Evolutionary conservation across 1,140 invertebrate species (phyloP).

Genomic region (Drosophila melanica): DNA sequence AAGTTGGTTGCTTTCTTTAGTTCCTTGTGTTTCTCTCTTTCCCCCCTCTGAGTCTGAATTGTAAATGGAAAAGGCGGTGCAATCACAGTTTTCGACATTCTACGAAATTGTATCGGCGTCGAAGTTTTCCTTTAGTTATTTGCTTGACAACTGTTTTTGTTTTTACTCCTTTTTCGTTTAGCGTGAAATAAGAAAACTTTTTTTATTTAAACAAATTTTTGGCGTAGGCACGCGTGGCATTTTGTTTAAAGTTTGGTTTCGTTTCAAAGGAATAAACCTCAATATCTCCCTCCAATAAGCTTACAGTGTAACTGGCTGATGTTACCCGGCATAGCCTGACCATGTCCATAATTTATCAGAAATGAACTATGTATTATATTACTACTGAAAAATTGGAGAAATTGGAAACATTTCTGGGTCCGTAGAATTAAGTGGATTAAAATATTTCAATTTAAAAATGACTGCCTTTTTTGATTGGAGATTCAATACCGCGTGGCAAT

Average conservation of each 20-base stretch:
- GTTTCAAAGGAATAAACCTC: not conserved
- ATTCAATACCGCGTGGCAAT: too few relatives aligned
- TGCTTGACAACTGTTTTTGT: constrained; percentile 58
- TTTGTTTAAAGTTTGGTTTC: constrained; percentile 56
- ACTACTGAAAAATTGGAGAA: too few relatives aligned
- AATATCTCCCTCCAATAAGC: not conserved
- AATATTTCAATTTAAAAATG: too few relatives aligned
- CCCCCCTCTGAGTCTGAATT: not conserved
- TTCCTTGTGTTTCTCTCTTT: not conserved
- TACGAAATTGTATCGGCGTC: constrained; percentile 80
- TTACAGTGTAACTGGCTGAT: too few relatives aligned
- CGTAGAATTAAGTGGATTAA: too few relatives aligned
- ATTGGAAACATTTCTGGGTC: too few relatives aligned
- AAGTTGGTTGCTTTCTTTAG: constrained; percentile 52
- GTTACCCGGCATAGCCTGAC: too few relatives aligned
- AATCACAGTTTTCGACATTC: constrained; percentile 81
- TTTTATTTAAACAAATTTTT: constrained; percentile 78
- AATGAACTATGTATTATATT: too few relatives aligned
- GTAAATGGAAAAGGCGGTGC: constrained; percentile 32
- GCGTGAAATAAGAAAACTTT: constrained; percentile 79
- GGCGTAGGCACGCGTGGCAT: constrained; percentile 57
- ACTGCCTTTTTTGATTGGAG: too few relatives aligned
- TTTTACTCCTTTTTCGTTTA: constrained; percentile 46
- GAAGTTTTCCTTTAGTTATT: constrained; percentile 76
- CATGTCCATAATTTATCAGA: too few relatives aligned